phyloP scores from a whole-genome alignment of 2,113 vertebrate species.

The Pogona vitticeps region DNA sequence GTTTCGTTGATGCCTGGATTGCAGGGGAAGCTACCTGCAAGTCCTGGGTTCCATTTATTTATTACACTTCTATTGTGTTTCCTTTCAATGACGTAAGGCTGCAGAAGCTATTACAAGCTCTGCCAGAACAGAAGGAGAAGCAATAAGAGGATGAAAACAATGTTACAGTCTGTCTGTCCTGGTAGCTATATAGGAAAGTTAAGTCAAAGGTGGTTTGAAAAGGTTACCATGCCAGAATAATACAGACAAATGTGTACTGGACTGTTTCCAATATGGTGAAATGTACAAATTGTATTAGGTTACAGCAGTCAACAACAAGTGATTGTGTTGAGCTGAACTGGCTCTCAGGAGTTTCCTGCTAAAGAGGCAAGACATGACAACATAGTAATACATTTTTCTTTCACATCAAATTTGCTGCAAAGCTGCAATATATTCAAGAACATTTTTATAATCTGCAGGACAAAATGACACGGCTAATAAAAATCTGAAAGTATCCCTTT shows the following conservation, averaged over 20 bases:
- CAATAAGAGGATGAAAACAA: not conserved
- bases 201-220: constrained; percentile 4
- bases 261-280: constrained; percentile 8
- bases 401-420: not conserved
- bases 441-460: not conserved
- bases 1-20: not conserved
- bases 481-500: not conserved
- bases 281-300: not conserved
- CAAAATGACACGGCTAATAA: not conserved
- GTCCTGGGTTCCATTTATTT: not conserved
- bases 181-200: not conserved
- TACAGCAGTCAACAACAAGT: constrained; percentile 2
- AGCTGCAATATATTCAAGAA: not conserved
- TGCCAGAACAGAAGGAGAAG: not conserved
- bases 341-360: constrained; percentile 1
- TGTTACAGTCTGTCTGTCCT: not conserved
- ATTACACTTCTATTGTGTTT: not conserved
- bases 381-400: not conserved
- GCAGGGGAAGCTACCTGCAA: not conserved
- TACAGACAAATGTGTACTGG: constrained; percentile 5
- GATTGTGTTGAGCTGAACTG: not conserved
- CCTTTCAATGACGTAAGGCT: not conserved
- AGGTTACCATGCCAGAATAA: not conserved
- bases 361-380: constrained; percentile 1
- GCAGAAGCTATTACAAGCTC: not conserved